Base-by-base conservation (phyloP, 2,888 invertebrate genomes). In the Oxyteleia sp. region DNA sequence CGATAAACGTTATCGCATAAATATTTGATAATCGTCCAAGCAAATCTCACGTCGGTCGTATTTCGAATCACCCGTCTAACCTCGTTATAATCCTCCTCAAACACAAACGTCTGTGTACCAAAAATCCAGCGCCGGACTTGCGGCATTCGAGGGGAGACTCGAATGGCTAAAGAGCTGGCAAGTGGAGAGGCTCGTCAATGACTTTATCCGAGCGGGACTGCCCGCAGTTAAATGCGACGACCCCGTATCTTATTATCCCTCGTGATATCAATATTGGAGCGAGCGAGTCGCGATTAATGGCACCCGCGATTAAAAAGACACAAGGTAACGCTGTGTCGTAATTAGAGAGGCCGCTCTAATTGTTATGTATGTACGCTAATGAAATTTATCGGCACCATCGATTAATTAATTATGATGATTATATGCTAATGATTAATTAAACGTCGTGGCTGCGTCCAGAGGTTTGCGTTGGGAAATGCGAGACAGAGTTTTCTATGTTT, bases 181-280 rank as follows among this genome's bases (percentile, higher is more conserved):
- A 41, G 72, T 45, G 41, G 38, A 53, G 53, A 53, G 53, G 38
- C 49, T 57, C 75, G 49, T 57, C 75, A 55, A 66, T 75, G 75
- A 64, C 66, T 75, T 75, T 35, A 75, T 75, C 66, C 75, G 15
- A 49, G 49, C 49, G 29, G n/a, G 32, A 66, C 66, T 66, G 75
- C 38, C 45, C 26, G 47, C 57, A 47, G 64, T 75, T 75, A 75
- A 55, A 75, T 57, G 23, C 23, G 68, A 68, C 76, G 57, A 75
- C 66, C 74, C 74, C 49, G 57, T 75, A 66, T 66, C 75, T 75
- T 75, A 75, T 75, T 64, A 66, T 49, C 64, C 41, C 66, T 57
- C 16, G 66, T 75, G 66, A 66, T 66, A 66, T 49, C 35, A 57
- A 66, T 49, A 75, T 43, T 66, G 38, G 16, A 53, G 23, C 53